phyloP scores from a whole-genome alignment of 1,140 invertebrate species.

The Gryllus bimaculatus region DNA sequence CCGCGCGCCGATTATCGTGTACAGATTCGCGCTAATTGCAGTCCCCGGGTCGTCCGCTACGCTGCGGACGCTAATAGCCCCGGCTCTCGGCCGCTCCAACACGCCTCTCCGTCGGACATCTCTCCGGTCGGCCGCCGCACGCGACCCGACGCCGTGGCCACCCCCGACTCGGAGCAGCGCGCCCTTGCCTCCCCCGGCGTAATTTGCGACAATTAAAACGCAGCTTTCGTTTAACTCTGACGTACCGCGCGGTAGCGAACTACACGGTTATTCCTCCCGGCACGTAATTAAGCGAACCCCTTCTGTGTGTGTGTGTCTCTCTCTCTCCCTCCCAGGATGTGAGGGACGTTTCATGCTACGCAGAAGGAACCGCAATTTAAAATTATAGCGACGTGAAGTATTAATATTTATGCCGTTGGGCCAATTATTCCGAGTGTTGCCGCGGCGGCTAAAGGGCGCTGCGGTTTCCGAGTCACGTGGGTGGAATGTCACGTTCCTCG shows the following conservation, averaged over 20 bases:
- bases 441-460: not conserved
- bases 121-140: too few relatives aligned
- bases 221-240: not conserved
- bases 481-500: not conserved
- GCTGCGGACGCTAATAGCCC: too few relatives aligned
- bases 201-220: slow-evolving; percentile 1
- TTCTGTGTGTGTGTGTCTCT: too few relatives aligned
- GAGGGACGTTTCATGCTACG: not conserved
- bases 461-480: not conserved
- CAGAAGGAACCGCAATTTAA: not conserved
- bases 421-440: not conserved
- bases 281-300: not conserved
- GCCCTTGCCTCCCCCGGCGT: not conserved
- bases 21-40: too few relatives aligned
- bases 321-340: not conserved
- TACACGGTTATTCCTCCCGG: not conserved
- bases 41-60: too few relatives aligned
- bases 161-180: too few relatives aligned
- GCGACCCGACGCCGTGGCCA: too few relatives aligned
- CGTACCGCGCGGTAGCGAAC: not conserved
- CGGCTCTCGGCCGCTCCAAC: too few relatives aligned
- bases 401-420: not conserved
- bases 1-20: too few relatives aligned
- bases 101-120: too few relatives aligned
- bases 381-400: not conserved